Conservation (phyloP, 2,888 invertebrate species). For the Amphipyra berbera region DNA sequence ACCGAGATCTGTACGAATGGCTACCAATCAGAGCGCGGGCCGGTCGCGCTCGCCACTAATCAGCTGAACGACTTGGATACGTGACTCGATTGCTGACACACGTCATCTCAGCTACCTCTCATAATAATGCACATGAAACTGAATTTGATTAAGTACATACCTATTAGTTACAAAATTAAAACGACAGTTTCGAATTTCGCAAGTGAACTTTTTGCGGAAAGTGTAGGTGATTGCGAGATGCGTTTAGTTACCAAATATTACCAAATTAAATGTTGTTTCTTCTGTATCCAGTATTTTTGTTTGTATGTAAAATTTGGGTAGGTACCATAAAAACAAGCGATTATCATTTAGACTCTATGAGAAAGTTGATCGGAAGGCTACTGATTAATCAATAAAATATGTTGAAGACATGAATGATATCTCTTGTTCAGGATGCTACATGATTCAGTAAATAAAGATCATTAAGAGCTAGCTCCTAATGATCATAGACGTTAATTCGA, state of each 20-base stretch:
- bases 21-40: slow-evolving; percentile 69
- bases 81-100: slow-evolving; percentile 35
- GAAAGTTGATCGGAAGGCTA: no score
- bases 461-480: not conserved
- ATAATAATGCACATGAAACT: slow-evolving; percentile 3
- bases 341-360: no score
- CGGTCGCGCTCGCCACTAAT: slow-evolving; percentile 61
- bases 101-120: slow-evolving; percentile 30
- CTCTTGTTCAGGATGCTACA: not conserved
- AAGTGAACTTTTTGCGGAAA: not conserved
- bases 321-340: no score
- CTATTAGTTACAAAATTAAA: not conserved
- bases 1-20: slow-evolving; percentile 51
- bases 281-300: not conserved
- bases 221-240: no score
- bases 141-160: slow-evolving; percentile 15
- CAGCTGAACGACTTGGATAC: slow-evolving; percentile 56
- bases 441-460: slow-evolving; percentile 1
- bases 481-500: slow-evolving; percentile 20
- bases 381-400: not conserved
- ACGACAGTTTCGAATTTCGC: not conserved
- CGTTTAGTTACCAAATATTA: no score
- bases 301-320: no score
- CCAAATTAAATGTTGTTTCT: no score
- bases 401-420: not conserved